phyloP scores from a whole-genome alignment of 1,140 invertebrate genomes.

The Archivesica marissinica region DNA sequence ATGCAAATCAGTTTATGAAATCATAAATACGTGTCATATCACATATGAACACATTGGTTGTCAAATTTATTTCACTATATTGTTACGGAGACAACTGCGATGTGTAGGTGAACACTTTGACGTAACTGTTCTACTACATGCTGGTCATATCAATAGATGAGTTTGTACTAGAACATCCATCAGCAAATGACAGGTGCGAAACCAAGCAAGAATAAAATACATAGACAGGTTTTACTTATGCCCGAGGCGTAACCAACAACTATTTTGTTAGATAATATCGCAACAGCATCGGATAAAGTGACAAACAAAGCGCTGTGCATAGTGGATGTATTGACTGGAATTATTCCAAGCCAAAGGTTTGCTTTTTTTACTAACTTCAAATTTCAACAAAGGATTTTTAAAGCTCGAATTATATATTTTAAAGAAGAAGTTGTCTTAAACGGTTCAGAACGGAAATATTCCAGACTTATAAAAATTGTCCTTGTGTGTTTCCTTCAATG shows the following conservation, averaged over 20 bases:
- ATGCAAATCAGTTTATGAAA: too few relatives aligned
- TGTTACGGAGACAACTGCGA: background rate
- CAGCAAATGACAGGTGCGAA: background rate
- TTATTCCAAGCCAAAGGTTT: slow-evolving; percentile 35
- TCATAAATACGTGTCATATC: too few relatives aligned
- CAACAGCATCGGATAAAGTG: background rate
- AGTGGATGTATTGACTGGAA: background rate
- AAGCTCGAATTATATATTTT: background rate
- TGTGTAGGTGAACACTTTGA: background rate
- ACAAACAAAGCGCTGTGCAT: background rate
- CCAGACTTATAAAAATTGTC: too few relatives aligned
- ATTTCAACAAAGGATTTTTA: too few relatives aligned
- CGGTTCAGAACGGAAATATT: too few relatives aligned
- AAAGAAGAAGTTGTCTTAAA: background rate
- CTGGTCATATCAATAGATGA: slow-evolving; percentile 24
- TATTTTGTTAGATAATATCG: background rate
- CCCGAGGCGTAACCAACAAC: background rate
- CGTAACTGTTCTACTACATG: background rate
- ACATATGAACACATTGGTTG: background rate
- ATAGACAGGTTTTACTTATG: slow-evolving; percentile 4
- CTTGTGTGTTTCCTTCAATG: too few relatives aligned
- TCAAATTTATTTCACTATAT: background rate
- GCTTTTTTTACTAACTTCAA: too few relatives aligned
- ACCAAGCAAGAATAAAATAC: background rate
- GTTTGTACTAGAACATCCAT: slow-evolving; percentile 5